Conservation (phyloP, 2,113 vertebrate genomes). For the Sporophila hypoxantha region DNA sequence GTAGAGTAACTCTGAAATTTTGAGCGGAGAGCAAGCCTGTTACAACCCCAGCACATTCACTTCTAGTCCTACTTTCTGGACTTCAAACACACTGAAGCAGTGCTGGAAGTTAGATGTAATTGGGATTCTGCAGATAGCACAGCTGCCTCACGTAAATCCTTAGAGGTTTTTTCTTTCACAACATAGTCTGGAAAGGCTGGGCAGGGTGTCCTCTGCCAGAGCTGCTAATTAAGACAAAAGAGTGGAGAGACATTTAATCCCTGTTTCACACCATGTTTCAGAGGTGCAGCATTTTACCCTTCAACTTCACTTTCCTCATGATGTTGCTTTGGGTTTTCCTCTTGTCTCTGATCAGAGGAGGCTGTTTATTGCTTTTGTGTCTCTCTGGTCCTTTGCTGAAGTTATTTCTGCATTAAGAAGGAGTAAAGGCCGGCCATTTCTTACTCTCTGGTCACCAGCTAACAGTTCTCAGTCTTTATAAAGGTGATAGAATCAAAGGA, state of each 20-base stretch:
- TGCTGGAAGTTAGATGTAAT: neutral
- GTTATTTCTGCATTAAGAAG: neutral
- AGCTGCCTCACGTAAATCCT: neutral
- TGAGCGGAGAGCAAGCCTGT: neutral
- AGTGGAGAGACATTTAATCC: neutral
- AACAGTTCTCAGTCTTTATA: neutral
- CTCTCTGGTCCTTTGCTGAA: neutral
- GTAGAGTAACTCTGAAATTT: conserved; percentile 1
- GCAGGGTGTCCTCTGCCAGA: neutral
- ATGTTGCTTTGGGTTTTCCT: neutral
- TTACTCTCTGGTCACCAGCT: neutral
- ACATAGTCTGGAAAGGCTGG: neutral
- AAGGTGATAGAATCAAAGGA: neutral
- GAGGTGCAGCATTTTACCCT: neutral
- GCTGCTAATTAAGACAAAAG: neutral
- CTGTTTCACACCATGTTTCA: neutral
- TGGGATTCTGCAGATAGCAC: neutral
- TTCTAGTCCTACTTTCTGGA: neutral
- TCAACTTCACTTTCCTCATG: neutral
- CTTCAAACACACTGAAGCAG: neutral
- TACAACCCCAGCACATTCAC: neutral
- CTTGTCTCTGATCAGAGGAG: neutral
- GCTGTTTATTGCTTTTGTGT: neutral
- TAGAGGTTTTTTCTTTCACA: neutral
- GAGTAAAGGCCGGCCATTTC: neutral